Percentiles rank a stretch among this genome's conserved stretches.
Conservation (phyloP, 1,140 invertebrate species). For the Penaeus vannamei region DNA sequence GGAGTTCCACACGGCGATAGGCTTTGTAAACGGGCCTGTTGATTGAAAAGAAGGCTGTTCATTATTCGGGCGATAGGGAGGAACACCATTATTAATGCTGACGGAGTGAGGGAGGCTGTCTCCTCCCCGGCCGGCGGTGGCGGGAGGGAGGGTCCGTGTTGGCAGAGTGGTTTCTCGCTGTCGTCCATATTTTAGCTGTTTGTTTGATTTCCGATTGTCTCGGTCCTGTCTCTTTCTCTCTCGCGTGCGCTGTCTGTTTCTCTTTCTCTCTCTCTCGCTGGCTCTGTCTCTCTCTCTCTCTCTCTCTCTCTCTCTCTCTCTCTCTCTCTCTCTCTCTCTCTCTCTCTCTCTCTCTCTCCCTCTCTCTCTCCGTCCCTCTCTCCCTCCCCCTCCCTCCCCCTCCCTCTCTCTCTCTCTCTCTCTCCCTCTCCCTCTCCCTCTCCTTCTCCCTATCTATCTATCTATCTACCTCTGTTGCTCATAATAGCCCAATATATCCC, state of each 20-base stretch:
- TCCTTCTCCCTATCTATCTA: neutral
- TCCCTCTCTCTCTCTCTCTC: constrained; percentile 43
- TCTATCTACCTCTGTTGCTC: neutral
- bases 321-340: neutral
- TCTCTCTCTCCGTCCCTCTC: constrained; percentile 30
- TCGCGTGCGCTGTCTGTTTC: neutral
- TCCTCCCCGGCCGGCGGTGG: too few species aligned
- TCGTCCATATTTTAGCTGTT: too few species aligned
- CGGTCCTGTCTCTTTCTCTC: too few species aligned
- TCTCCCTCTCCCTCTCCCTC: constrained; percentile 39
- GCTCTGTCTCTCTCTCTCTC: neutral
- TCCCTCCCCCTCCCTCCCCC: constrained; percentile 20
- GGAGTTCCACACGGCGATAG: too few species aligned
- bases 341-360: constrained; percentile 6
- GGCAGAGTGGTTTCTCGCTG: too few species aligned
- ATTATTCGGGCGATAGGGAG: too few species aligned
- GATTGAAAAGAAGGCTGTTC: too few species aligned
- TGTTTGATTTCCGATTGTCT: too few species aligned
- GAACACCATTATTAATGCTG: too few species aligned
- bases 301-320: neutral
- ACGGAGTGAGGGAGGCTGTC: too few species aligned
- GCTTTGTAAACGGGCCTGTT: too few species aligned
- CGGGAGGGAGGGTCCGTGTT: too few species aligned
- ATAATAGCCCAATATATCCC: neutral
- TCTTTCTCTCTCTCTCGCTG: neutral